A percentile compares a stretch with the other conserved stretches of the same genome.
Conservation (phyloP, 2,113 vertebrate genomes). For the Vireo altiloquus region DNA sequence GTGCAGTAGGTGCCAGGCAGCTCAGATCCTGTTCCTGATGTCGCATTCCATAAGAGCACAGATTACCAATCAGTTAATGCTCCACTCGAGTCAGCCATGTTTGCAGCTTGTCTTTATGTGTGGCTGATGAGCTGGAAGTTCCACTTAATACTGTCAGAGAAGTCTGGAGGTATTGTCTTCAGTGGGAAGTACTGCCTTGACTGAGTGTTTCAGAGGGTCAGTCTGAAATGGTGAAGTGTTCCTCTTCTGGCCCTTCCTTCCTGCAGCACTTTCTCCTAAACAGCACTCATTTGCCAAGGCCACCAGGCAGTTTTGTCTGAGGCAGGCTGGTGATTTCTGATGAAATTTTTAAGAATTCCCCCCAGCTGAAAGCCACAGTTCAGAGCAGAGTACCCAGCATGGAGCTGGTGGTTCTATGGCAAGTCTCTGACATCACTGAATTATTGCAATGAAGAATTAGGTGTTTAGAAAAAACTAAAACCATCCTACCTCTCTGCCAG, state of each 20-base stretch:
- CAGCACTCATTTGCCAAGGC: neutral
- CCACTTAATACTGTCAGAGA: conserved; percentile 1
- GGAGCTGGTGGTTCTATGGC: neutral
- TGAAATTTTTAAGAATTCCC: neutral
- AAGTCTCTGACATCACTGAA: neutral
- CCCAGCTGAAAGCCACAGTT: neutral
- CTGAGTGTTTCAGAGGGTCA: neutral
- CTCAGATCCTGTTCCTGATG: neutral
- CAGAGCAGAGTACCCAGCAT: neutral
- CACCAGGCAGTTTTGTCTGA: neutral
- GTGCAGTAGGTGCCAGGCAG: neutral
- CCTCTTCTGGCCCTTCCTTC: neutral
- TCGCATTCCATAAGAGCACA: conserved; percentile 10
- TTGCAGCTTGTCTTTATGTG: neutral
- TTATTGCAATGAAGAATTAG: neutral
- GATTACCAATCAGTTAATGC: neutral
- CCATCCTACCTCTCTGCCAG: neutral
- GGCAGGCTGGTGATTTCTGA: neutral
- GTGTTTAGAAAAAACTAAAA: neutral
- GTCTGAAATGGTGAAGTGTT: neutral
- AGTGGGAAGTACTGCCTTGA: neutral
- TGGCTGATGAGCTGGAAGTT: conserved; percentile 14
- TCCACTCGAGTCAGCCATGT: neutral
- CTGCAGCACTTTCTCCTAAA: neutral
- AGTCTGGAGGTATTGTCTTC: neutral